These are phyloP conservation scores for Oedothorax gibbosus DNA, from an alignment of 1,140 invertebrate genomes.

Conservation along the genomic window DNA sequence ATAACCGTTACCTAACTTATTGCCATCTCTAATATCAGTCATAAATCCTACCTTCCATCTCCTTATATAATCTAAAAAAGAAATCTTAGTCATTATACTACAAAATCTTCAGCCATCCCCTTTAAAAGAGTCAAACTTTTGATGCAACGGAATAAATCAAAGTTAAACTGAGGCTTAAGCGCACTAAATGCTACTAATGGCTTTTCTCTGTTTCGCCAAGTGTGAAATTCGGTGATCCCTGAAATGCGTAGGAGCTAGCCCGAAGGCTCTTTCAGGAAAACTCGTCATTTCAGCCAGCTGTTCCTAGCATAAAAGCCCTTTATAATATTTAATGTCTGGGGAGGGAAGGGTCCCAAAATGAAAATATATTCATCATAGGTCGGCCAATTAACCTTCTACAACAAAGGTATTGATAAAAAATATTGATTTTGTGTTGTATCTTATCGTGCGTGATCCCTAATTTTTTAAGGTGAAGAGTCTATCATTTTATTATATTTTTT, in stretches of 20 bases:
- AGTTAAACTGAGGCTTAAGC: slow-evolving; percentile 38
- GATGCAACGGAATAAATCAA: slow-evolving; percentile 55
- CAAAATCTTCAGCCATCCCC: slow-evolving; percentile 26
- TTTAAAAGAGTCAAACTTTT: slow-evolving; percentile 52
- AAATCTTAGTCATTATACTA: slow-evolving; percentile 33
- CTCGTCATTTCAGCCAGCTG: slow-evolving; percentile 56
- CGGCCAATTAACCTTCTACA: neutral
- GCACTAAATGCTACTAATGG: slow-evolving; percentile 54
- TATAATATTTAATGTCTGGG: slow-evolving; percentile 58
- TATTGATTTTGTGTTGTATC: slow-evolving; percentile 17
- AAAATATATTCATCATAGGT: slow-evolving; percentile 42
- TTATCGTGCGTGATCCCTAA: no score
- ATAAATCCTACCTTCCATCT: slow-evolving; percentile 1
- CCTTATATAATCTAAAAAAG: slow-evolving; percentile 30
- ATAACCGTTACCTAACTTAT: no score
- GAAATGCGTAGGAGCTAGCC: slow-evolving; percentile 37
- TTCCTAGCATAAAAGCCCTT: slow-evolving; percentile 48
- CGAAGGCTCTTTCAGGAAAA: slow-evolving; percentile 45
- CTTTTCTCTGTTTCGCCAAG: slow-evolving; percentile 50
- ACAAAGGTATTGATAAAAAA: slow-evolving; percentile 11
- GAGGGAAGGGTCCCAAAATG: slow-evolving; percentile 35
- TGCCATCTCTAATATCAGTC: no score
- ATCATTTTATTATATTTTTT: no score
- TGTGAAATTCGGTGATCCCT: slow-evolving; percentile 58
- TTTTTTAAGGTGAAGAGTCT: no score